These are phyloP conservation scores for Hypomesus transpacificus DNA, from an alignment of 2,113 vertebrate genomes.

Conservation along the genomic window DNA sequence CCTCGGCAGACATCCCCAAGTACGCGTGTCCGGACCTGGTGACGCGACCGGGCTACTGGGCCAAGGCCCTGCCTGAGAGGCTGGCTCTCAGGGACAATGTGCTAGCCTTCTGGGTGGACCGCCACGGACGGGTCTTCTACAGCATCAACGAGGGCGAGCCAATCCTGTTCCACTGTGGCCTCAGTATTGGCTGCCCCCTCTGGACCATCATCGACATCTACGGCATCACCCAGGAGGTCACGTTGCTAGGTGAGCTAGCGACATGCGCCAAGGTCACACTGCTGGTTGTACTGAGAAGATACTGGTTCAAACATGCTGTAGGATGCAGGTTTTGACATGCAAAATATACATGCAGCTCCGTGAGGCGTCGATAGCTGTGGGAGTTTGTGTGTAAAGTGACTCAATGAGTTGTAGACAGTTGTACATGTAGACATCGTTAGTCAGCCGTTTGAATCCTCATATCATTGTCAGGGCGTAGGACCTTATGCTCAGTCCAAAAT, in stretches of 20 bases:
- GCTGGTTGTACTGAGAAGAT: conserved; percentile 76
- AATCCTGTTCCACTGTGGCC: conserved; percentile 94
- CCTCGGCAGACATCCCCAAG: conserved; percentile 90
- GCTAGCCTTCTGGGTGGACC: conserved; percentile 95
- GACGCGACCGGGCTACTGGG: conserved; percentile 94
- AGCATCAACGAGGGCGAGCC: conserved; percentile 93
- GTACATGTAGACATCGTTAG: too few species aligned
- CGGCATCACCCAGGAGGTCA: conserved; percentile 96
- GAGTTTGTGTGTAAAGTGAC: too few species aligned
- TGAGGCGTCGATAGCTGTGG: too few species aligned
- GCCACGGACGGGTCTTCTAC: conserved; percentile 95
- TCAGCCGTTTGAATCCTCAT: too few species aligned
- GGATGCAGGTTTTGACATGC: too few species aligned
- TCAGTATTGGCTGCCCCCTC: conserved; percentile 90
- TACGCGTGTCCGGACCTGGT: conserved; percentile 97
- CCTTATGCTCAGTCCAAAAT: too few species aligned
- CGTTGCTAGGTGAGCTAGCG: conserved; percentile 82
- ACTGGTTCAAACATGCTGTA: too few species aligned
- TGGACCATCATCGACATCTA: conserved; percentile 99
- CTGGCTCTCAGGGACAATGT: conserved; percentile 90
- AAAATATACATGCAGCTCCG: too few species aligned
- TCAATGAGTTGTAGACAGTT: too few species aligned
- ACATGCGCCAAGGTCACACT: conserved; percentile 75
- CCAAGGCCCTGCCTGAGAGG: conserved; percentile 94
- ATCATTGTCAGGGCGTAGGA: too few species aligned